Evolutionary conservation across 2,113 vertebrate species (phyloP), one percentile per base, ranked within the genome.

Genomic region (Sitta europaea): DNA sequence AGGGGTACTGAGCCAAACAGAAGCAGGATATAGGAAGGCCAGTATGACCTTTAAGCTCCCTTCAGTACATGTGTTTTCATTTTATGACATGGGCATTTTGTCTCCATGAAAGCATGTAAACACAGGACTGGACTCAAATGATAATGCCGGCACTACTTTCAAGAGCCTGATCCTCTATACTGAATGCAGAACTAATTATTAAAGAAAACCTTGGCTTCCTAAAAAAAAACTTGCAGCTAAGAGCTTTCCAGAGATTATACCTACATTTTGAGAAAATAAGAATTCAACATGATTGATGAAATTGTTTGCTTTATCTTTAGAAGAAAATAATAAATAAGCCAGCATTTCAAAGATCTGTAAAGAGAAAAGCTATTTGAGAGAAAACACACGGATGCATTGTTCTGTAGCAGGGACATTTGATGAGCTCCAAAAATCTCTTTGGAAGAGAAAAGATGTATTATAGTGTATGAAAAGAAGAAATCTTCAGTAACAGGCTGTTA

Each of bases 381-480:
- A 81, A 93, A 88, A 88, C 67, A 86, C 72, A 77, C 0, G 2
- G 72, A 80, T 66, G 63, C 65, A 94, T 97, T 97, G 92, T 96
- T 92, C 94, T 86, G 88, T 45, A 78, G 82, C 79, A 83, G 2
- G 4, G 40, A 51, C 54, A 80, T 88, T 88, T 95, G 91, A 96
- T 88, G 96, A 95, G 79, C 67, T 96, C 67, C 78, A 90, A 78
- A 94, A 96, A 93, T 92, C 67, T 83, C 85, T 93, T 88, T 88
- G 78, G 88, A 95, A 95, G 58, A 94, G 84, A 93, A 96, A 96
- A 90, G 75, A 80, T 90, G 85, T 45, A 95, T 96, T 97, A 88
- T 80, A 88, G 55, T 67, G 48, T 88, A 72, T 90, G 90, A 93
- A 96, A 95, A 94, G 78, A 92, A 94, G 72, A 66, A 96, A 93